Evolutionary conservation across 2,113 vertebrate genomes (phyloP), one percentile per base, ranked within the genome.

Genomic region (Chionomys nivalis): DNA sequence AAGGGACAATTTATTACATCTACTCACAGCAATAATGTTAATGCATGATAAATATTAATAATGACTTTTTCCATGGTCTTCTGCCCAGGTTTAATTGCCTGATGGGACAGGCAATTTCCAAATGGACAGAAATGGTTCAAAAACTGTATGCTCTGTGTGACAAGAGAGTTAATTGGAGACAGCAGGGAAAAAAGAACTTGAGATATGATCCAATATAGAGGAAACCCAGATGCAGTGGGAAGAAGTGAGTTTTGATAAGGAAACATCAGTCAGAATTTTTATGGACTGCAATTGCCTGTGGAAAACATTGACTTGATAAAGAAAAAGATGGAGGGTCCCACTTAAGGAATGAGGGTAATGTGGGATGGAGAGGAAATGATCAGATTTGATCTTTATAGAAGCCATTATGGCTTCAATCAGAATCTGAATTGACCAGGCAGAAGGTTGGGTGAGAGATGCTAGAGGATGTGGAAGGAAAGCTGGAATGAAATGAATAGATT

Each of bases 41-140:
- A 95, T 82, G 49, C 39, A 89, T 87, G 52, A 89, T 86, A 93
- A 96, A 96, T 96, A 96, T 94, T 96, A 93, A 95, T 91, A 83
- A 90, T 33, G 13, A 81, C 70, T 88, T 89, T 89, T 44, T 76
- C 72, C 28, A 93, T 77, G 66, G 42, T 23, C 66, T 95, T 93
- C 87, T 92, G 31, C 26, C 65, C 81, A 86, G 63, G 78, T 97
- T 90, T 90, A 81, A 89, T 14, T 88, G 68, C 75, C 42, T 96
- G 47, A 91, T 85, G 55, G 91, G 92, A 88, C 76, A 66, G 14
- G 8, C n/a, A 86, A 49, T 94, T 89, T 93, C 44, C 87, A 96
- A 89, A 66, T 93, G 26, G 72, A 47, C 17, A 89, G 33, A 90
- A 91, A 90, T n/a, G 75, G 76, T 88, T 90, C 91, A 95, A 92